Percentiles rank a stretch among this genome's conserved stretches.
These are phyloP conservation scores for Botia kubotai DNA, from an alignment of 2,797 vertebrate genomes.

Conservation along the genomic window DNA sequence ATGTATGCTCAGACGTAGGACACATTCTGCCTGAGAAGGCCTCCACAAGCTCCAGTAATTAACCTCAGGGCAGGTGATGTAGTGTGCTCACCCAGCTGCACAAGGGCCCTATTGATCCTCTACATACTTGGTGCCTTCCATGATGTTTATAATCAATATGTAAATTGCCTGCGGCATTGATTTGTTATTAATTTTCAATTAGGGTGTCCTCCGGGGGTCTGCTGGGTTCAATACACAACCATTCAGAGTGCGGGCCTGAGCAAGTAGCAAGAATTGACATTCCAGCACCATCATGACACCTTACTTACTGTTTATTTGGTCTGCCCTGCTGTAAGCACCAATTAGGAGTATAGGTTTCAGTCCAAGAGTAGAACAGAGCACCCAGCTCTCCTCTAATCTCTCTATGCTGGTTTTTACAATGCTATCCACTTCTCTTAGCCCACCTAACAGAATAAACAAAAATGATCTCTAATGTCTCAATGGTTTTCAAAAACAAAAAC, in stretches of 20 bases:
- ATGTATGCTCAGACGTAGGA: conserved; percentile 22
- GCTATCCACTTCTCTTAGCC: not conserved
- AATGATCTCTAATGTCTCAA: conserved; percentile 3
- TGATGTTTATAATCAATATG: conserved; percentile 99
- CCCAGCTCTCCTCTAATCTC: conserved; percentile 62
- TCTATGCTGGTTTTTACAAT: conserved; percentile 10
- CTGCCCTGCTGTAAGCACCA: conserved; percentile 81
- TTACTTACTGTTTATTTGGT: conserved; percentile 91
- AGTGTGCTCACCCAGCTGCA: conserved; percentile 84
- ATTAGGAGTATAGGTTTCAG: conserved; percentile 80
- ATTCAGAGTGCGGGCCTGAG: conserved; percentile 88
- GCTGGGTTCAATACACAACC: conserved; percentile 94
- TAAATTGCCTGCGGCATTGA: conserved; percentile 97
- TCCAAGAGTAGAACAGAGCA: conserved; percentile 69
- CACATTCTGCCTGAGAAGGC: conserved; percentile 79
- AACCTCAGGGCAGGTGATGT: conserved; percentile 84
- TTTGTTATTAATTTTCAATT: conserved; percentile 99
- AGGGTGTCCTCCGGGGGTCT: conserved; percentile 96
- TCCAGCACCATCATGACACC: conserved; percentile 82
- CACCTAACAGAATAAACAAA: not conserved
- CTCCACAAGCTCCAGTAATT: conserved; percentile 85
- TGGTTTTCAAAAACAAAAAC: not conserved
- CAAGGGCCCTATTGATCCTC: conserved; percentile 92
- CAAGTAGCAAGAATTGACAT: conserved; percentile 87
- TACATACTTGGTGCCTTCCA: conserved; percentile 95